Percentiles rank a stretch among this genome's conserved stretches.
Evolutionary conservation across 2,797 vertebrate species (phyloP).

Genomic region (Oreonectes daqikongensis): DNA sequence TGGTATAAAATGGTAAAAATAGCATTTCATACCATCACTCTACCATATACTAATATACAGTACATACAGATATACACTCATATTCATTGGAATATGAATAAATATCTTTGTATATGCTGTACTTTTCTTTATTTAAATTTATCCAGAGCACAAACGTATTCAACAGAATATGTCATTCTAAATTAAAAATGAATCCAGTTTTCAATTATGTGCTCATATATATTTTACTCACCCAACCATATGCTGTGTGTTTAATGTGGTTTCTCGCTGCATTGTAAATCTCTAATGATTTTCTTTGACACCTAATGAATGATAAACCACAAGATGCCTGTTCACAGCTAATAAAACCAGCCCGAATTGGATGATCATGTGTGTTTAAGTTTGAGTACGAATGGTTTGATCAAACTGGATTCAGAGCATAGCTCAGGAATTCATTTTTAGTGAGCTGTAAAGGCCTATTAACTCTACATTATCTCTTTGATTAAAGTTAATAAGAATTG

Average conservation of each 20-base stretch:
- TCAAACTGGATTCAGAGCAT: constrained; percentile 1
- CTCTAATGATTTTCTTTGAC: constrained; percentile 24
- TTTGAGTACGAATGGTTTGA: constrained; percentile 15
- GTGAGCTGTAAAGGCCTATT: constrained; percentile 1
- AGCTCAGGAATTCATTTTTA: constrained; percentile 15
- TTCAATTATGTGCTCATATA: neutral
- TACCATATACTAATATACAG: no score
- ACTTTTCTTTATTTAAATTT: neutral
- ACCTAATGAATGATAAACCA: constrained; percentile 8
- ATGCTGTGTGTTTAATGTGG: constrained; percentile 2
- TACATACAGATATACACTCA: no score
- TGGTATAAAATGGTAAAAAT: no score
- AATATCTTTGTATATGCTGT: neutral
- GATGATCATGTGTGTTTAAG: constrained; percentile 5
- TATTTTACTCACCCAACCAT: neutral
- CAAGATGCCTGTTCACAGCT: constrained; percentile 5
- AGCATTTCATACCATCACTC: no score
- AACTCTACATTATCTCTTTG: constrained; percentile 17
- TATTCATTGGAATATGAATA: neutral
- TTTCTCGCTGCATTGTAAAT: neutral
- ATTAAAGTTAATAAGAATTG: constrained; percentile 36
- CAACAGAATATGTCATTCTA: neutral
- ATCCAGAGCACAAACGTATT: neutral
- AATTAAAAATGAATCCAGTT: neutral
- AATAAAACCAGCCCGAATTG: neutral